Conservation (phyloP, 2,888 invertebrate species). For the Galerucella nymphaeae region DNA sequence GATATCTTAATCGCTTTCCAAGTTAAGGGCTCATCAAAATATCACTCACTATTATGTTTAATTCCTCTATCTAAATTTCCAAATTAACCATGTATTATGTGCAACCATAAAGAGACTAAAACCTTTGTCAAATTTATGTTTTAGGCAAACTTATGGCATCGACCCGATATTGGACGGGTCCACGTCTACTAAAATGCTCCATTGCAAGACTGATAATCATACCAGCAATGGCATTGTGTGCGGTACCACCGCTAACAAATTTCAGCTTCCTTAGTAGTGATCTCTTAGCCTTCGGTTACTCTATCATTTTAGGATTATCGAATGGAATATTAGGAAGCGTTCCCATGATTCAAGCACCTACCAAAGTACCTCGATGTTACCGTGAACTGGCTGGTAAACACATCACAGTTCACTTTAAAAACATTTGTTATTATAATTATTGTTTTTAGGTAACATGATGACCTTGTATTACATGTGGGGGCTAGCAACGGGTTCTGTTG, state of each 20-base stretch:
- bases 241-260: slow-evolving; percentile 75
- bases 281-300: slow-evolving; percentile 75
- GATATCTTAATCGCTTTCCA: no score
- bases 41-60: no score
- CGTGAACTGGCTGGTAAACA: slow-evolving; percentile 84
- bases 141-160: slow-evolving; percentile 76
- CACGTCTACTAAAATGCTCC: slow-evolving; percentile 80
- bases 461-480: slow-evolving; percentile 91
- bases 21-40: no score
- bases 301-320: slow-evolving; percentile 79
- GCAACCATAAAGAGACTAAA: no score
- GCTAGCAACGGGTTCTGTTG: slow-evolving; percentile 83
- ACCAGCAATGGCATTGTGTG: slow-evolving; percentile 84
- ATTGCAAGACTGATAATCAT: slow-evolving; percentile 79
- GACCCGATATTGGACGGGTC: slow-evolving; percentile 85
- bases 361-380: slow-evolving; percentile 85
- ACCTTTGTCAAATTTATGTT: neutral
- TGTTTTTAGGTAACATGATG: slow-evolving; percentile 84
- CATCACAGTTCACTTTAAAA: neutral
- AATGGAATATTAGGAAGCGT: slow-evolving; percentile 92
- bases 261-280: slow-evolving; percentile 73
- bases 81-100: no score
- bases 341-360: slow-evolving; percentile 92
- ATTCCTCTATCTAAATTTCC: no score
- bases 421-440: neutral